A percentile compares a stretch with the other conserved stretches of the same genome.
These are phyloP conservation scores for Arenaria interpres DNA, from an alignment of 2,113 vertebrate genomes.

Conservation along the genomic window DNA sequence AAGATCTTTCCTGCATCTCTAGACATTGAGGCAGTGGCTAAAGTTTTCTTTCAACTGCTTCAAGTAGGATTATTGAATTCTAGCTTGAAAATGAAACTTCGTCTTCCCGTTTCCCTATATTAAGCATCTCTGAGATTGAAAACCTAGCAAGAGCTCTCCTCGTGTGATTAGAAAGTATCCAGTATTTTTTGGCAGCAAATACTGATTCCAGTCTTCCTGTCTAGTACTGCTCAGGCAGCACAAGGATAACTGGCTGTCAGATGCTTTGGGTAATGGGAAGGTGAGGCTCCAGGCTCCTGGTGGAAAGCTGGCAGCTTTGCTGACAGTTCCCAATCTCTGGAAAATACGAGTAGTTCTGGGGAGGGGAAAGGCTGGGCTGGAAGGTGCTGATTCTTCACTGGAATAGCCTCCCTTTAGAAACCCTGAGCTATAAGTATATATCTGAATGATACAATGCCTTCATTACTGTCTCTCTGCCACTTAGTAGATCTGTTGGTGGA, in stretches of 20 bases:
- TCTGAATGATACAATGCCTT: not conserved
- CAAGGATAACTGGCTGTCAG: slow-evolving; percentile 17
- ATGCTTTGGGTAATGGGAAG: not conserved
- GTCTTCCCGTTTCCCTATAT: not conserved
- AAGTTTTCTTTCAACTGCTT: not conserved
- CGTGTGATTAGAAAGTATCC: slow-evolving; percentile 27
- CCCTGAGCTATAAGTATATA: rapidly evolving
- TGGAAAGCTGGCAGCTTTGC: not conserved
- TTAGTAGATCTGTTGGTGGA: too few species aligned
- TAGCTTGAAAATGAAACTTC: not conserved
- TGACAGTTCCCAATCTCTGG: not conserved
- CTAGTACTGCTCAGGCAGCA: not conserved
- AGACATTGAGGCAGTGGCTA: not conserved
- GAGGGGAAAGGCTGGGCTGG: not conserved
- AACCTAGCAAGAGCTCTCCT: slow-evolving; percentile 13
- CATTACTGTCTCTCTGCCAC: not conserved
- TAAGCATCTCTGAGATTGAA: slow-evolving; percentile 29
- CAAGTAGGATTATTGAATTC: slow-evolving; percentile 26
- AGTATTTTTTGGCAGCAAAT: slow-evolving; percentile 44
- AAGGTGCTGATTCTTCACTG: not conserved
- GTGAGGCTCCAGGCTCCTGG: not conserved
- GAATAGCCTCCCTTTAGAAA: not conserved
- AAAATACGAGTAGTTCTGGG: not conserved
- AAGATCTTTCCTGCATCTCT: not conserved
- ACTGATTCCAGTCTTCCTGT: slow-evolving; percentile 21